These are phyloP conservation scores for Mayetiola destructor DNA, from an alignment of 2,888 invertebrate species.

Conservation along the genomic window DNA sequence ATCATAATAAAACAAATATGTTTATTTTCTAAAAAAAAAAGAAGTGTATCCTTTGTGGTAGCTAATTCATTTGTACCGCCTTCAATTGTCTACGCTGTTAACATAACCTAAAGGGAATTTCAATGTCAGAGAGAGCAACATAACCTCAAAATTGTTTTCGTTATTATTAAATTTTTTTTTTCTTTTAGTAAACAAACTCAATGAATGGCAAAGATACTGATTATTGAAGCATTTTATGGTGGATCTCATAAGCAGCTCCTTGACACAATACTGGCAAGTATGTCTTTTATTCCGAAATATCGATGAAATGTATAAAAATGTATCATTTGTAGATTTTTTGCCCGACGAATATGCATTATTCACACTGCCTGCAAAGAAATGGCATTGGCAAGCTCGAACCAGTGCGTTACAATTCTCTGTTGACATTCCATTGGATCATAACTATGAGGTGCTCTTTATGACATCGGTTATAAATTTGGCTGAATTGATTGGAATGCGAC, in stretches of 20 bases:
- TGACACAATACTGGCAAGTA: constrained; percentile 37
- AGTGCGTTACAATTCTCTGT: constrained; percentile 48
- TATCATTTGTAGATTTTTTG: constrained; percentile 26
- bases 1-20: no score
- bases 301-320: neutral
- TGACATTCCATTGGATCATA: constrained; percentile 40
- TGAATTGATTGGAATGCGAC: constrained; percentile 51
- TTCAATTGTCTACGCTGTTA: no score
- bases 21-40: no score
- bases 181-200: no score
- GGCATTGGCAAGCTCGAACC: constrained; percentile 62
- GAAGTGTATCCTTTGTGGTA: no score
- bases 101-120: no score
- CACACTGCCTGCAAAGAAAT: constrained; percentile 53
- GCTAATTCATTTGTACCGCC: no score
- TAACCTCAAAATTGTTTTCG: no score
- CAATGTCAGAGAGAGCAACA: no score
- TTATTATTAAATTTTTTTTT: no score
- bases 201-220: constrained; percentile 32
- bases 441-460: constrained; percentile 45
- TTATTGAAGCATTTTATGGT: constrained; percentile 57
- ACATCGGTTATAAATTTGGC: constrained; percentile 56
- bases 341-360: constrained; percentile 35
- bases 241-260: constrained; percentile 57
- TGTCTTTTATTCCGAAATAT: constrained; percentile 16